phyloP scores from a whole-genome alignment of 2,797 vertebrate genomes.

The Gallinago solitaria region DNA sequence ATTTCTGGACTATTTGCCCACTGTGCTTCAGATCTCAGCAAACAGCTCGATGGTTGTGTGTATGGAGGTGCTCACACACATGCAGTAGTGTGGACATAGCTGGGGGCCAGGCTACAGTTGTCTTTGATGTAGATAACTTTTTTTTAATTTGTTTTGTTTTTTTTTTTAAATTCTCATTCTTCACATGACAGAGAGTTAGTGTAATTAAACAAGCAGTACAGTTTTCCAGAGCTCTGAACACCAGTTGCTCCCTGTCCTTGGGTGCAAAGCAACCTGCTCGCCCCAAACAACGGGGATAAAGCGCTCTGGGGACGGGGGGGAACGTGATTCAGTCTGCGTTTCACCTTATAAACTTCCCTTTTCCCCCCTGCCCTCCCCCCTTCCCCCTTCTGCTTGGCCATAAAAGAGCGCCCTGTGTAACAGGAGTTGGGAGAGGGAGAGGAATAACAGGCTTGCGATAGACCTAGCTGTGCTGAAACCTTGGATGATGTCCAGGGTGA shows the following conservation, averaged over 20 bases:
- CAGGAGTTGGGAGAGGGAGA: slow-evolving; percentile 52
- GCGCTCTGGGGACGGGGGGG: slow-evolving; percentile 21
- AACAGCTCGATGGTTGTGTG: background rate
- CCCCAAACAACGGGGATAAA: background rate
- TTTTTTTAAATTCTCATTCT: background rate
- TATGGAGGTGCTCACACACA: background rate
- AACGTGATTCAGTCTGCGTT: slow-evolving; percentile 21
- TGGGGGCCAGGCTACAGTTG: background rate
- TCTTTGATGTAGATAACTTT: background rate
- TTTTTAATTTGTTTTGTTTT: background rate
- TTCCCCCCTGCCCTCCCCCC: background rate
- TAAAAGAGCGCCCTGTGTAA: slow-evolving; percentile 53
- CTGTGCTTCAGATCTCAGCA: background rate
- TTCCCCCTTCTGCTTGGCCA: background rate
- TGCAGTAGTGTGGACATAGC: background rate
- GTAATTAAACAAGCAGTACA: background rate
- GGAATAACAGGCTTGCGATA: slow-evolving; percentile 4
- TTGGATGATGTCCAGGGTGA: slow-evolving; percentile 61
- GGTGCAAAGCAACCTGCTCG: slow-evolving; percentile 15
- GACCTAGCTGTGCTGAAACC: slow-evolving; percentile 44
- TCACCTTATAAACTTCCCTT: slow-evolving; percentile 53
- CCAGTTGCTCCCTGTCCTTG: background rate
- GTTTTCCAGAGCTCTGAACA: background rate
- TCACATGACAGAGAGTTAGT: background rate
- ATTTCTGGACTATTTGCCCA: background rate